Percentiles rank a stretch among this genome's conserved stretches.
phyloP scores from a whole-genome alignment of 1,140 invertebrate species.

The Lordiphosa mommai region DNA sequence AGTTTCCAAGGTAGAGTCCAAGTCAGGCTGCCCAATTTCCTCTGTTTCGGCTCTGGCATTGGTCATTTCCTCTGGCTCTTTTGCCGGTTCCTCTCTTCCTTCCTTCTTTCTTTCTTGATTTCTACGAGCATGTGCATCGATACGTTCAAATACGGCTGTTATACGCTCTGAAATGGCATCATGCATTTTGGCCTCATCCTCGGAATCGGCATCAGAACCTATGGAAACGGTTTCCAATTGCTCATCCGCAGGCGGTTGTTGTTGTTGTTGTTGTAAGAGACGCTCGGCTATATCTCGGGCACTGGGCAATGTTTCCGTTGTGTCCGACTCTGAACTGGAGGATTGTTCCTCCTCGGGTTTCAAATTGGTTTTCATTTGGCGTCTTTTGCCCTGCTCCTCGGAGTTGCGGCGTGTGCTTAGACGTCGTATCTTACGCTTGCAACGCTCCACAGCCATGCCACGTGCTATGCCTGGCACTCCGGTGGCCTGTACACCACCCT shows the following conservation, averaged over 20 bases:
- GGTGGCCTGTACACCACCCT: slow-evolving; percentile 42
- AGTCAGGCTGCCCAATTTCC: neutral
- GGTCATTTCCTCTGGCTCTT: neutral
- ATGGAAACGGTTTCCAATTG: slow-evolving; percentile 19
- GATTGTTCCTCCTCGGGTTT: neutral
- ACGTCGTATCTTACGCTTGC: slow-evolving; percentile 47
- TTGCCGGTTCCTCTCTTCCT: no score
- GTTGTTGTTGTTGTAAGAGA: slow-evolving; percentile 26
- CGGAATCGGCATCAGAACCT: slow-evolving; percentile 38
- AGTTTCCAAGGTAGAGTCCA: neutral
- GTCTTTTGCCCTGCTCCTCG: slow-evolving; percentile 13
- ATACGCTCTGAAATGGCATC: slow-evolving; percentile 33
- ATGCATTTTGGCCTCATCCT: slow-evolving; percentile 31
- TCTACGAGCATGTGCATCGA: slow-evolving; percentile 19
- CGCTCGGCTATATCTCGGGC: slow-evolving; percentile 68
- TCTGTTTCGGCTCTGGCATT: slow-evolving; percentile 12
- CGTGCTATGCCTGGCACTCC: slow-evolving; percentile 61
- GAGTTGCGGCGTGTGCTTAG: slow-evolving; percentile 24
- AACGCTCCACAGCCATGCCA: slow-evolving; percentile 65
- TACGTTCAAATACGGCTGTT: slow-evolving; percentile 31
- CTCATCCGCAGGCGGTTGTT: neutral
- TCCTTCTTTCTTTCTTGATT: neutral
- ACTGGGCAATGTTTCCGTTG: slow-evolving; percentile 42
- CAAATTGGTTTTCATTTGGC: slow-evolving; percentile 6
- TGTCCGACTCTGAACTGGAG: slow-evolving; percentile 35